Percentiles rank a stretch among this genome's conserved stretches.
phyloP scores from a whole-genome alignment of 2,113 vertebrate genomes.

The Gracilinanus agilis region DNA sequence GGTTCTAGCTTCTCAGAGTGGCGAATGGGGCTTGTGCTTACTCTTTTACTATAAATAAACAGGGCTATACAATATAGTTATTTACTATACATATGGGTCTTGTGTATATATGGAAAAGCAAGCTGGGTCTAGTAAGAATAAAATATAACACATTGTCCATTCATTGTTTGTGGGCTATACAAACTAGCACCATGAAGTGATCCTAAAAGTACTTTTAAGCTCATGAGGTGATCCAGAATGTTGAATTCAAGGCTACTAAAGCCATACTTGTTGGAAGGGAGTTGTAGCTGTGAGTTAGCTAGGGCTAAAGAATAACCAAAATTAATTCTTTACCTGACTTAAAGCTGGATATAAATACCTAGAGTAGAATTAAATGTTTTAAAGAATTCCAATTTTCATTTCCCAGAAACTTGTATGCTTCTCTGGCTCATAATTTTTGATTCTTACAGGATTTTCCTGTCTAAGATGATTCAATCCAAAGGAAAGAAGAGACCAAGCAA shows the following conservation, averaged over 20 bases:
- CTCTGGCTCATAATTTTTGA: conserved; percentile 32
- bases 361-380: conserved; percentile 4
- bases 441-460: conserved; percentile 3
- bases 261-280: neutral
- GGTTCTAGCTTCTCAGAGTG: neutral
- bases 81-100: accelerated
- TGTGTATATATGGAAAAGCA: accelerated
- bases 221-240: neutral
- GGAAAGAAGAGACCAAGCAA: neutral
- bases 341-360: conserved; percentile 33
- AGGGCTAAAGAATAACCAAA: conserved; percentile 56
- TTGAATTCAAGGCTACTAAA: accelerated
- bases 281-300: conserved; percentile 52
- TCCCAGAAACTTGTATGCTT: conserved; percentile 52
- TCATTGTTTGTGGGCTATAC: neutral
- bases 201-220: neutral
- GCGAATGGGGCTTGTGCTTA: neutral
- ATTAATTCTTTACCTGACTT: neutral
- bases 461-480: neutral
- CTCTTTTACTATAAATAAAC: neutral
- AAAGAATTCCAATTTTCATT: conserved; percentile 69
- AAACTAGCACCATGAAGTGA: neutral
- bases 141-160: accelerated
- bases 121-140: neutral
- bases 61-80: neutral